Conservation (phyloP, 2,113 vertebrate species). For the Platanista minor region DNA sequence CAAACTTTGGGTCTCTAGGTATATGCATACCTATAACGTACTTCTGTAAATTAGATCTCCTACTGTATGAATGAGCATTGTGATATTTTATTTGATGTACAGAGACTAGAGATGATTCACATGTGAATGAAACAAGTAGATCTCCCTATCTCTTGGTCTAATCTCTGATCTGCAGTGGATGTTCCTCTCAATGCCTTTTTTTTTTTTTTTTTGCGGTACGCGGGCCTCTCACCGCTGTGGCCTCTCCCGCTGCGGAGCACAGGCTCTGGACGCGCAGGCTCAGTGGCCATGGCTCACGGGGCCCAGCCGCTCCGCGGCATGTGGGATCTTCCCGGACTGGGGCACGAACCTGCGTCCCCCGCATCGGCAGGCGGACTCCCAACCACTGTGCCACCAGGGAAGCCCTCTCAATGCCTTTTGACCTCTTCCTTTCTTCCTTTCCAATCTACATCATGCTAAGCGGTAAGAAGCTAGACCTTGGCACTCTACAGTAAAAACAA, state of each 20-base stretch:
- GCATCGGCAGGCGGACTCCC: too few species aligned
- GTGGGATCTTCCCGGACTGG: too few species aligned
- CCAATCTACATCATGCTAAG: neutral
- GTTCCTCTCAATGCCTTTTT: neutral
- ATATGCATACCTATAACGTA: fast-evolving
- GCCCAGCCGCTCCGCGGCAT: too few species aligned
- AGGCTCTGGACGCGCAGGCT: too few species aligned
- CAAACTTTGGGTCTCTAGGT: neutral
- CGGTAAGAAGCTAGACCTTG: neutral
- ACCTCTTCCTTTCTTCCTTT: neutral
- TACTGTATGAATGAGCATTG: neutral
- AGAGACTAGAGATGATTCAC: neutral
- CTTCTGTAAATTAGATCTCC: neutral
- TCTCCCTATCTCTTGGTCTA: neutral
- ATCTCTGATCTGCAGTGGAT: neutral
- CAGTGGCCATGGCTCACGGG: too few species aligned
- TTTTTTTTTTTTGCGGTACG: too few species aligned
- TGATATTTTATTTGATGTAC: neutral
- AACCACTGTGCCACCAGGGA: too few species aligned
- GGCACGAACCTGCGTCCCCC: too few species aligned
- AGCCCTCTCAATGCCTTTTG: neutral
- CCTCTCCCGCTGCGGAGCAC: too few species aligned
- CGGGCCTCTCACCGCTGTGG: too few species aligned
- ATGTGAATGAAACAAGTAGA: neutral
- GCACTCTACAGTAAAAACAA: neutral